These are phyloP conservation scores for Telenomus remus DNA, from an alignment of 1,140 invertebrate genomes.

Conservation along the genomic window DNA sequence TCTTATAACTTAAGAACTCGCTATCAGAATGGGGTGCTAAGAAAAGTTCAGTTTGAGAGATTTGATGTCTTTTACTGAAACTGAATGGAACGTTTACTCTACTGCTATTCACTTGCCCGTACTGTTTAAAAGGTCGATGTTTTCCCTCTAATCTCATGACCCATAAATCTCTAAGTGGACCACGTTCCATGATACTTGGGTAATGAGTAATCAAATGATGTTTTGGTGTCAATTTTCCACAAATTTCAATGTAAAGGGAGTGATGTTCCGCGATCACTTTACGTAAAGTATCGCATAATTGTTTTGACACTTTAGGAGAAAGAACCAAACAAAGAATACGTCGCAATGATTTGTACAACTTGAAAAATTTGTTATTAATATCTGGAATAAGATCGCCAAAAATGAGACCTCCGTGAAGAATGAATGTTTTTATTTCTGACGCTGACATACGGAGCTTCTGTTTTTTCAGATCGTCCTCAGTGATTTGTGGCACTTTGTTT, in stretches of 20 bases:
- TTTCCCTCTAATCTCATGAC: constrained; percentile 32
- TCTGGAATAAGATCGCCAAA: constrained; percentile 22
- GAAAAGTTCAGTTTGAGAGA: constrained; percentile 26
- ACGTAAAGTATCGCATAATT: not conserved
- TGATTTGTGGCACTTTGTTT: constrained; percentile 19
- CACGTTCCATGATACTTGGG: constrained; percentile 32
- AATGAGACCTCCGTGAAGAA: constrained; percentile 16
- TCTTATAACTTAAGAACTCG: constrained; percentile 2
- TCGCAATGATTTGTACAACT: constrained; percentile 17
- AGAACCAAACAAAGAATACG: constrained; percentile 23
- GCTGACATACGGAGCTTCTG: constrained; percentile 15
- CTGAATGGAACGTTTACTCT: constrained; percentile 19
- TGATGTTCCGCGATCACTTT: constrained; percentile 24
- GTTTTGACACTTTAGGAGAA: not conserved
- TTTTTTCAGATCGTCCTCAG: constrained; percentile 15
- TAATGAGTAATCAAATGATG: constrained; percentile 33
- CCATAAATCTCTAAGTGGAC: constrained; percentile 29
- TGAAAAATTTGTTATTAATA: constrained; percentile 17
- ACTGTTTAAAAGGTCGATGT: constrained; percentile 32
- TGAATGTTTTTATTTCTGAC: constrained; percentile 28
- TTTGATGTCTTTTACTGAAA: constrained; percentile 27
- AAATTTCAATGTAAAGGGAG: constrained; percentile 11
- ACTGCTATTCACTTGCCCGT: constrained; percentile 19
- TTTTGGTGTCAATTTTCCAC: constrained; percentile 29
- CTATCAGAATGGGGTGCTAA: not conserved